phyloP scores from a whole-genome alignment of 2,113 vertebrate genomes.

The Myiagra hebetior region DNA sequence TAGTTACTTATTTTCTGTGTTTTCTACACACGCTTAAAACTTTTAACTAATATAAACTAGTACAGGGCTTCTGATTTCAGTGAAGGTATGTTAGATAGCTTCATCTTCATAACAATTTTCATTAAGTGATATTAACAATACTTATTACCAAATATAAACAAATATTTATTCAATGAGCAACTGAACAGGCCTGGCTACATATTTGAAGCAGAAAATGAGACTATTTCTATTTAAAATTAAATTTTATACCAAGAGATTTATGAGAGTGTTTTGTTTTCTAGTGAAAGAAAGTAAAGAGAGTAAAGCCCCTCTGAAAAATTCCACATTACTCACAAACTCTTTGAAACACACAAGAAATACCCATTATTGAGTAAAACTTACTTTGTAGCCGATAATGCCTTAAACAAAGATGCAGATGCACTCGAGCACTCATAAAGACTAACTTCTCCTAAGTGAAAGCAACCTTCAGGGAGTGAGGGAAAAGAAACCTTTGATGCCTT shows the following conservation, averaged over 20 bases:
- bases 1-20: not conserved
- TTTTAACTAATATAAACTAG: not conserved
- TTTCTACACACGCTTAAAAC: not conserved
- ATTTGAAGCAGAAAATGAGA: not conserved
- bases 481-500: not conserved
- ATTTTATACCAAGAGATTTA: not conserved
- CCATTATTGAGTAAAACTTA: not conserved
- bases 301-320: not conserved
- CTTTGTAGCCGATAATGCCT: not conserved
- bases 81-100: not conserved
- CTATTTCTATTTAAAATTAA: not conserved
- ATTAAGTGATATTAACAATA: not conserved
- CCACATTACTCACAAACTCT: not conserved
- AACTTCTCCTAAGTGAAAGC: not conserved
- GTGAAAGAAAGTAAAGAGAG: not conserved
- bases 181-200: not conserved
- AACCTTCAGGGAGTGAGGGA: rapidly evolving
- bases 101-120: not conserved
- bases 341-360: not conserved
- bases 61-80: not conserved
- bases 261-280: not conserved
- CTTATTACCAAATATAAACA: not conserved
- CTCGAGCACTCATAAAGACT: not conserved
- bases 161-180: not conserved
- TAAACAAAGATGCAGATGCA: not conserved